Evolutionary conservation across 2,113 vertebrate species (phyloP).

Genomic region (Tursiops truncatus): DNA sequence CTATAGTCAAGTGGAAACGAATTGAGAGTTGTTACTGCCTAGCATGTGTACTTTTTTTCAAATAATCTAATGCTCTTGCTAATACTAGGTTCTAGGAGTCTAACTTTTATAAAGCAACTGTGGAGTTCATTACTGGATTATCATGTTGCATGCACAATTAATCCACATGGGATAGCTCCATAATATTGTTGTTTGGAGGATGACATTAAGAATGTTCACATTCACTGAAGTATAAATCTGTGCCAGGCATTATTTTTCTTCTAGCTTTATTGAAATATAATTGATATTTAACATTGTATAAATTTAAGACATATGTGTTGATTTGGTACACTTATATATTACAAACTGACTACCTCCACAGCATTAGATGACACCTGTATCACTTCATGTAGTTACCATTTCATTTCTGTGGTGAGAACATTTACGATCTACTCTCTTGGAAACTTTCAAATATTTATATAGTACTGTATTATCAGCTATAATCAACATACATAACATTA

Average conservation of each 20-base stretch:
- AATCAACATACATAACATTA: not conserved
- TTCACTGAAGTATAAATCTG: not conserved
- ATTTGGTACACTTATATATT: not conserved
- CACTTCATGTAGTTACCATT: not conserved
- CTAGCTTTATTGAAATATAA: not conserved
- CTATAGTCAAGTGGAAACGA: constrained; percentile 51
- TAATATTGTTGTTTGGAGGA: not conserved
- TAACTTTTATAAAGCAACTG: not conserved
- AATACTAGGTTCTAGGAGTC: not conserved
- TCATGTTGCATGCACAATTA: not conserved
- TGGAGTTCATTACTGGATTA: not conserved
- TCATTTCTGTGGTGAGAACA: not conserved
- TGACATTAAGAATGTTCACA: not conserved
- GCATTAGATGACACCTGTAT: not conserved
- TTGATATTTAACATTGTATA: not conserved
- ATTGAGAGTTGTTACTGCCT: not conserved
- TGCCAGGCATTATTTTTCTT: not conserved
- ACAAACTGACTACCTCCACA: not conserved
- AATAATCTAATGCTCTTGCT: not conserved
- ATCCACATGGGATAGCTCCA: not conserved
- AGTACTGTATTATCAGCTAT: not conserved
- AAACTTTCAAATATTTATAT: not conserved
- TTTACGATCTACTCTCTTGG: not conserved
- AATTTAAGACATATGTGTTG: not conserved
- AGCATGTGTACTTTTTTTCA: not conserved